phyloP scores from a whole-genome alignment of 1,140 invertebrate genomes.

The Halyomorpha halys region DNA sequence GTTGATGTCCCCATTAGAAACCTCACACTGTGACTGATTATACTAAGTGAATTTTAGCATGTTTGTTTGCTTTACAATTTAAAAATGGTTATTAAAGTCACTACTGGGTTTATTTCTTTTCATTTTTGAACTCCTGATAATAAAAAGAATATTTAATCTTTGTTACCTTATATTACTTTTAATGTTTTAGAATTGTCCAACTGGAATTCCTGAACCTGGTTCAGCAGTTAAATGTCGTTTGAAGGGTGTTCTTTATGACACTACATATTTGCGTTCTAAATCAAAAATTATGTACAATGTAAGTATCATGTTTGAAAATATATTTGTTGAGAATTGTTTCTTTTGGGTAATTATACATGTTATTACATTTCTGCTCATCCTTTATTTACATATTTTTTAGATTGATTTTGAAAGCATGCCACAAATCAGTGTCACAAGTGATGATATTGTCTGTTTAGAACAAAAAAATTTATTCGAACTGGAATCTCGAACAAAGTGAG shows the following conservation, averaged over 20 bases:
- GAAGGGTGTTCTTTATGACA: conserved; percentile 41
- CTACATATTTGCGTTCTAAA: conserved; percentile 45
- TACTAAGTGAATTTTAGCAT: no score
- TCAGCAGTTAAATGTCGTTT: conserved; percentile 4
- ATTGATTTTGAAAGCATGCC: conserved; percentile 7
- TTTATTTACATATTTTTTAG: background rate
- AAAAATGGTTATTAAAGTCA: no score
- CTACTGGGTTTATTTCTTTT: no score
- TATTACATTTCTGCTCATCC: background rate
- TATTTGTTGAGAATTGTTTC: background rate
- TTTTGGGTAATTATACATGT: background rate
- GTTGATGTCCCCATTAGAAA: no score
- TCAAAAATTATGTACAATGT: conserved; percentile 45
- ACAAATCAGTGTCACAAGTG: background rate
- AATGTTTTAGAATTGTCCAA: no score
- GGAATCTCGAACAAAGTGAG: no score
- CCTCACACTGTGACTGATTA: no score
- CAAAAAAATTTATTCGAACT: no score
- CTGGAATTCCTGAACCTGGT: background rate
- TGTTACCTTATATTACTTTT: no score
- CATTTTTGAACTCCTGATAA: no score
- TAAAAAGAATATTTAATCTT: no score
- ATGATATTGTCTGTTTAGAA: background rate
- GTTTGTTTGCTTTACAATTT: no score
- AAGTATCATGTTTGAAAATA: conserved; percentile 31